Base-by-base conservation (phyloP, 2,113 vertebrate species). In the Oncorhynchus clarkii region DNA sequence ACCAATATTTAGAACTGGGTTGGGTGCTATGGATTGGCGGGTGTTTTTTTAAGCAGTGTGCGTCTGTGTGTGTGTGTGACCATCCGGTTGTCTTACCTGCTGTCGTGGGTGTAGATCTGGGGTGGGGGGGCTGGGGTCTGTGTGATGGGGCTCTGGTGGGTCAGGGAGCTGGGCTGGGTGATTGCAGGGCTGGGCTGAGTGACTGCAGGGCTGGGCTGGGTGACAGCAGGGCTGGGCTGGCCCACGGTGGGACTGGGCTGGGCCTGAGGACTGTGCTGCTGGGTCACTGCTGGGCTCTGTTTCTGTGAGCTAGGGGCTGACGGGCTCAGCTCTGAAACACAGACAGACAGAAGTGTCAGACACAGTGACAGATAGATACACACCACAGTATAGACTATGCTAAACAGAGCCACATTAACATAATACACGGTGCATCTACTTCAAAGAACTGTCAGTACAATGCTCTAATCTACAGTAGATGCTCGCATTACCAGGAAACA, bases 241-340 rank as follows among this genome's bases (percentile, higher is more conserved):
- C 89, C 90, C 67, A 90, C 81, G 57, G 86, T 16, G 0, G 91
- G 67, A 83, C 89, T 90, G 13, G 88, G 80, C 78, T 95, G 95
- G 76, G 87, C 85, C 86, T 93, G 77, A 2, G 95, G 95, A 79
- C 95, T 96, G 90, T 95, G 94, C 88, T 95, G 96, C 83, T 97
- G 96, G 29, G 96, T 95, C 94, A 96, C 79, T 49, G 97, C 79
- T 54, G 97, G 97, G 88, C 97, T 99, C 90, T 97, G 97, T 88
- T 98, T 97, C 91, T 99, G 97, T 0, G 97, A 98, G 89, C 94
- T 93, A 80, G 96, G 94, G 0, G 95, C 98, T 0, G 98, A 98
- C 1, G 96, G 92, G 92, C 93, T 97, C 80, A 95, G 87, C 88
- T 99, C 97, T 98, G 93, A 77, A 26, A 4, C 0, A 0, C 2